A percentile compares a stretch with the other conserved stretches of the same genome.
Evolutionary conservation across 2,888 invertebrate species (phyloP).

Genomic region (Biston stratarius): DNA sequence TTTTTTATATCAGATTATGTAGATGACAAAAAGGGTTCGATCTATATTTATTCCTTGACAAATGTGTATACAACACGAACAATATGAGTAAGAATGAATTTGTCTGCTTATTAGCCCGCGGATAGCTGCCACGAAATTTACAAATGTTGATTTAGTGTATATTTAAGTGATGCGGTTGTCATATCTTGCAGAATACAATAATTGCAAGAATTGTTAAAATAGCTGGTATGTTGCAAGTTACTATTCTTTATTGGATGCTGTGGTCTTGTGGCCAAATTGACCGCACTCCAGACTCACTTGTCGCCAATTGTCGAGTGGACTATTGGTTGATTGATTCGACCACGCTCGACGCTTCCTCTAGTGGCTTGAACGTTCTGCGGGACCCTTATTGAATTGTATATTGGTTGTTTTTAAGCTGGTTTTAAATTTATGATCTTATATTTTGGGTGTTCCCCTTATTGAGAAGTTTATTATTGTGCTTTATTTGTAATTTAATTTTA

Average conservation of each 20-base stretch:
- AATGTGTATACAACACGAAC: no score
- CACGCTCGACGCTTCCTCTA: constrained; percentile 42
- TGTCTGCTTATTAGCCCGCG: no score
- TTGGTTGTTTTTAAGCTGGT: constrained; percentile 23
- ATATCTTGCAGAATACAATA: no score
- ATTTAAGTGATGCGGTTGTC: no score
- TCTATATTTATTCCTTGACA: no score
- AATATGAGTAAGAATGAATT: no score
- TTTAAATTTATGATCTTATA: constrained; percentile 13
- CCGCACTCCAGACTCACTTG: constrained; percentile 56
- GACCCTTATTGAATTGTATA: constrained; percentile 43
- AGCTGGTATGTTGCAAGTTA: not conserved
- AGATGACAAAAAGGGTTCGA: no score
- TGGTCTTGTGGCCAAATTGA: constrained; percentile 55
- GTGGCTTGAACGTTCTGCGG: constrained; percentile 28
- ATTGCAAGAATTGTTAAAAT: no score
- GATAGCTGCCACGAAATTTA: no score
- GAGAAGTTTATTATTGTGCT: not conserved
- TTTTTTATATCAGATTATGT: no score
- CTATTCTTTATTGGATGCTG: not conserved
- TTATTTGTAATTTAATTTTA: no score
- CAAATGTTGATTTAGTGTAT: no score
- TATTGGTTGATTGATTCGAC: constrained; percentile 65
- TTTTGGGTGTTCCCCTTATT: not conserved
- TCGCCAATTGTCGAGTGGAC: constrained; percentile 60